phyloP scores from a whole-genome alignment of 1,140 invertebrate genomes.

The Gonatopus flavifemur region DNA sequence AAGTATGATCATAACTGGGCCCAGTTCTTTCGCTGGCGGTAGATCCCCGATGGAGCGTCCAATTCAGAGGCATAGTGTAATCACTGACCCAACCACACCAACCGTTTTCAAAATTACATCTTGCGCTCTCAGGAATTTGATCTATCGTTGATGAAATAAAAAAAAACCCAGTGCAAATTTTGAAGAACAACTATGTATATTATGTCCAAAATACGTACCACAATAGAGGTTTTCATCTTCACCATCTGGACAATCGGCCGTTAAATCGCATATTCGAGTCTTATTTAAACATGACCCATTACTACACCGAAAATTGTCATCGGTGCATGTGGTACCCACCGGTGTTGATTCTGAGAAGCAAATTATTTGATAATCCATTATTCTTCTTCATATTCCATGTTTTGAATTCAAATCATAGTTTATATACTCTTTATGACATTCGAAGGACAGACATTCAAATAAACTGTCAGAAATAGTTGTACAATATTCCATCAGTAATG shows the following conservation, averaged over 20 bases:
- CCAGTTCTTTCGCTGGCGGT: conserved; percentile 72
- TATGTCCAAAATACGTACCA: conserved; percentile 60
- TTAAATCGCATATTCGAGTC: conserved; percentile 76
- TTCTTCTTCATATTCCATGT: no score
- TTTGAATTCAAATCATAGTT: no score
- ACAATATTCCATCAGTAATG: neutral
- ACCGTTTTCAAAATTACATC: conserved; percentile 73
- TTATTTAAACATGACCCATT: conserved; percentile 71
- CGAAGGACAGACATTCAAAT: no score
- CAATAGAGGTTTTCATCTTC: conserved; percentile 78
- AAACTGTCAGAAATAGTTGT: no score
- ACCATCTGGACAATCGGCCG: conserved; percentile 73
- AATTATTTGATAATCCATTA: neutral
- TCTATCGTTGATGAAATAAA: no score
- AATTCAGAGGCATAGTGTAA: conserved; percentile 61
- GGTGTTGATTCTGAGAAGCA: conserved; percentile 54
- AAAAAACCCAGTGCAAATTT: no score
- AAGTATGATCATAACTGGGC: conserved; percentile 75
- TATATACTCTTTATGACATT: no score
- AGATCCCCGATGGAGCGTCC: conserved; percentile 73
- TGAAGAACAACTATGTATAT: neutral
- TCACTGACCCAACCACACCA: conserved; percentile 76
- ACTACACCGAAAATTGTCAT: conserved; percentile 57
- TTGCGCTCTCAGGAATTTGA: conserved; percentile 67
- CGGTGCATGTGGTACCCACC: conserved; percentile 41